Evolutionary conservation across 2,888 invertebrate species (phyloP).

Genomic region (Stenurella melanura): DNA sequence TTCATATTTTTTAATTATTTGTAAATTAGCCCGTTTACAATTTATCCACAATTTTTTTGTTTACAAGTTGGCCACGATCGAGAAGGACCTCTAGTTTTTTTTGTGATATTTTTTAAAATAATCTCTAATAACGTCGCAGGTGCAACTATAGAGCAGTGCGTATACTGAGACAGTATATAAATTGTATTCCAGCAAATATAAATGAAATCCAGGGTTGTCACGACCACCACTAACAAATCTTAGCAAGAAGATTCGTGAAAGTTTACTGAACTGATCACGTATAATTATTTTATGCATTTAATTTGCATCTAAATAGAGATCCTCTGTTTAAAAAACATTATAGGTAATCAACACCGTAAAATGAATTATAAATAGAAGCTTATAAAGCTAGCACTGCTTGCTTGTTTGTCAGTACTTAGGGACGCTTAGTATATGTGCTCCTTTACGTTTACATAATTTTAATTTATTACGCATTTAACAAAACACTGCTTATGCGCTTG

Average conservation of each 20-base stretch:
- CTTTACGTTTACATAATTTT: background rate
- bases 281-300: background rate
- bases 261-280: background rate
- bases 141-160: no score
- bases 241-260: background rate
- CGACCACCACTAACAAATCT: no score
- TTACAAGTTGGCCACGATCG: no score
- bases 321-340: background rate
- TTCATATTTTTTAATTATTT: no score
- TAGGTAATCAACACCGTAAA: background rate
- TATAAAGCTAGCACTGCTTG: background rate
- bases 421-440: background rate
- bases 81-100: no score
- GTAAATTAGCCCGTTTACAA: no score
- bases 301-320: background rate
- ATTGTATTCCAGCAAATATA: no score
- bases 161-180: no score
- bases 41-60: no score
- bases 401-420: background rate
- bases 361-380: background rate
- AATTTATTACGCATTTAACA: slow-evolving; percentile 10
- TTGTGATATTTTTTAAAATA: no score
- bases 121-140: no score
- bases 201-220: no score
- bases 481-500: slow-evolving; percentile 39